Conservation (phyloP, 2,797 vertebrate species). For the Clarias platycephalus region DNA sequence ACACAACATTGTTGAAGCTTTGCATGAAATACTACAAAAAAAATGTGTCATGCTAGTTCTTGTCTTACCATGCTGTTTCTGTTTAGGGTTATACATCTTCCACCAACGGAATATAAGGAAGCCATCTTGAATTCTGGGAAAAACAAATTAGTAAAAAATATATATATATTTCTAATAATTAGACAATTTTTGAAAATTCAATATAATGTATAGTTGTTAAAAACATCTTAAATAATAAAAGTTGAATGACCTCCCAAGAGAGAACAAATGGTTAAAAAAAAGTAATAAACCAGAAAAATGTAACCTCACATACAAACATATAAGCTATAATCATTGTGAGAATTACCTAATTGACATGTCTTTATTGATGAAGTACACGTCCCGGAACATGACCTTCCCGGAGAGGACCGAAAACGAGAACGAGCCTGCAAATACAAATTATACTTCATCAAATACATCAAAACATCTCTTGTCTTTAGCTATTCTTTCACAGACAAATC, state of each 20-base stretch:
- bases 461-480: neutral
- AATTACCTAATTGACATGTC: constrained; percentile 96
- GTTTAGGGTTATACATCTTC: constrained; percentile 99
- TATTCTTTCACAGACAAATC: constrained; percentile 4
- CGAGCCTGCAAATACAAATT: constrained; percentile 77
- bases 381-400: constrained; percentile 98
- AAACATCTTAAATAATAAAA: neutral
- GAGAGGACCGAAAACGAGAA: constrained; percentile 98
- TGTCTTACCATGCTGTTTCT: constrained; percentile 92
- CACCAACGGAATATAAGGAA: constrained; percentile 99
- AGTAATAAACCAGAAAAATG: too few species aligned
- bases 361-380: constrained; percentile 96
- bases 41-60: neutral
- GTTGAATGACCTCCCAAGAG: neutral
- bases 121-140: constrained; percentile 92
- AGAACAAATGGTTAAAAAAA: neutral
- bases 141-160: too few species aligned
- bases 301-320: neutral
- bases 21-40: neutral
- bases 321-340: neutral
- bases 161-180: neutral
- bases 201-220: too few species aligned
- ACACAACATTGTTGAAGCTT: neutral
- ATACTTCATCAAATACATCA: constrained; percentile 2
- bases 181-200: too few species aligned